These are phyloP conservation scores for Bujurquina vittata DNA, from an alignment of 2,113 vertebrate species.

Conservation along the genomic window DNA sequence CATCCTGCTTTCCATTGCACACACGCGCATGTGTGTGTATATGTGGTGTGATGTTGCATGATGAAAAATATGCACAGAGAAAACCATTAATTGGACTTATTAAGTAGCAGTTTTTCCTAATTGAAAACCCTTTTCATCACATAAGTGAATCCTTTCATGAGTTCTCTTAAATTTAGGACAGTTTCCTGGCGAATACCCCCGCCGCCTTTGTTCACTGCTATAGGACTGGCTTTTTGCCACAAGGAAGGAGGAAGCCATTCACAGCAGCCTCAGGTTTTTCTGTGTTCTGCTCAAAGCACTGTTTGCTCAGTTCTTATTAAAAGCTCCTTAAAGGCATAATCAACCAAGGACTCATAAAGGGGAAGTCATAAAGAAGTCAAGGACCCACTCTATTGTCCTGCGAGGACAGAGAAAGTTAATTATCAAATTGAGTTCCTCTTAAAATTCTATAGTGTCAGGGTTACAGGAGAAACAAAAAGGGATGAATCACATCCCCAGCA, in stretches of 20 bases:
- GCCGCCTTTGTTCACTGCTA: constrained; percentile 11
- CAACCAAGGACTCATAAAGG: constrained; percentile 61
- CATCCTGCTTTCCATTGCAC: background rate
- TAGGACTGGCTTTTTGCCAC: constrained; percentile 48
- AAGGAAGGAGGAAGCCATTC: constrained; percentile 13
- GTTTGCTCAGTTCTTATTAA: constrained; percentile 74
- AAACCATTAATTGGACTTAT: background rate
- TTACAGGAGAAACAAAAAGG: constrained; percentile 8
- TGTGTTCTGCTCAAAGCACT: constrained; percentile 55
- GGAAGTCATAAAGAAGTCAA: constrained; percentile 76
- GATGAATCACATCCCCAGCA: constrained; percentile 14
- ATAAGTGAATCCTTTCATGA: constrained; percentile 30
- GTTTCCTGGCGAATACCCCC: constrained; percentile 25
- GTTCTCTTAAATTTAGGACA: constrained; percentile 24
- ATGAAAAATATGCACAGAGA: background rate
- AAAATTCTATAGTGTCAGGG: constrained; percentile 7
- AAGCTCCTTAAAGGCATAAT: constrained; percentile 60
- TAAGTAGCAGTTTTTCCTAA: background rate
- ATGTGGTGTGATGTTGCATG: background rate
- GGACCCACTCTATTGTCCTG: constrained; percentile 61
- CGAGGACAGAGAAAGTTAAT: constrained; percentile 66
- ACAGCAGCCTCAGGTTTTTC: constrained; percentile 31
- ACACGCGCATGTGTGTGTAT: background rate
- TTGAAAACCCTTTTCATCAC: constrained; percentile 28
- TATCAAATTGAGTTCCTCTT: constrained; percentile 55